These are phyloP conservation scores for Heliconius nattereri DNA, from an alignment of 1,140 invertebrate species.

Conservation along the genomic window DNA sequence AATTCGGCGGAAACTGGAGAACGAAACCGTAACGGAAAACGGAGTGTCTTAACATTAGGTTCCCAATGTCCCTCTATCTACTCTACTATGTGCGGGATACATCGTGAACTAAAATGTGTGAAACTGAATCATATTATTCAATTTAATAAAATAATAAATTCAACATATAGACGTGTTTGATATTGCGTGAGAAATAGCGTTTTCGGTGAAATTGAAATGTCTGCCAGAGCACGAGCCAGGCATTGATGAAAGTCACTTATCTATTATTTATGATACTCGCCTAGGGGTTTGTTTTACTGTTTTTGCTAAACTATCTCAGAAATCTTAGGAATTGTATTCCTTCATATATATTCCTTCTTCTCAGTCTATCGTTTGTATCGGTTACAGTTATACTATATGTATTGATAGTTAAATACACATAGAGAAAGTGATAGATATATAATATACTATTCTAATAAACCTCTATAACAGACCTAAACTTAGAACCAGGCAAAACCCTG, in stretches of 20 bases:
- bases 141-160: slow-evolving; percentile 5
- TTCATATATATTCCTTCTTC: too few species aligned
- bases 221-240: slow-evolving; percentile 26
- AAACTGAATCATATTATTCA: background rate
- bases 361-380: background rate
- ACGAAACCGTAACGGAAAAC: too few species aligned
- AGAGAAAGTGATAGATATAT: too few species aligned
- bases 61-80: too few species aligned
- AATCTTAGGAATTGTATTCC: too few species aligned
- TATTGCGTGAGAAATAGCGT: slow-evolving; percentile 34
- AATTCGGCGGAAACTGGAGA: too few species aligned
- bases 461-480: background rate
- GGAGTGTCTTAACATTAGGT: too few species aligned
- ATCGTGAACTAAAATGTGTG: too few species aligned
- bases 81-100: too few species aligned
- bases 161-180: slow-evolving; percentile 20
- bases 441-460: background rate
- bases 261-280: slow-evolving; percentile 36
- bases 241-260: slow-evolving; percentile 37
- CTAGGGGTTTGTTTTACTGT: background rate
- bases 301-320: background rate
- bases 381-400: background rate
- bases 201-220: slow-evolving; percentile 42
- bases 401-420: too few species aligned
- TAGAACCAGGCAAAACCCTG: background rate